Base-by-base conservation (phyloP, 2,113 vertebrate species). In the Corythornis madagascariensis region DNA sequence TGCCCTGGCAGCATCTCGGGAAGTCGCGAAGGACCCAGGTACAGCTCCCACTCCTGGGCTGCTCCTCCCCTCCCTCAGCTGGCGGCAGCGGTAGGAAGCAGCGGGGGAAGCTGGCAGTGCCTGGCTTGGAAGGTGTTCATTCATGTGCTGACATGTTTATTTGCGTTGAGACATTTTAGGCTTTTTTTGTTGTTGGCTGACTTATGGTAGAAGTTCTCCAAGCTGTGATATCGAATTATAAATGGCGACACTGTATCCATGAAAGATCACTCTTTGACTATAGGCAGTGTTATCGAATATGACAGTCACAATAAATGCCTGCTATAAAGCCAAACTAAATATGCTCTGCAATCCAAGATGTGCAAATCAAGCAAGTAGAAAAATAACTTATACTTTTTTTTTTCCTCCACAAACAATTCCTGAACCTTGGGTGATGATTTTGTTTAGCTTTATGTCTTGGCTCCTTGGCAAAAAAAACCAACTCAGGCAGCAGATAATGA, bases 161-260 rank as follows among this genome's bases (percentile, higher is more conserved):
- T 96, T 96, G 92, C 79, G 77, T 89, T 57, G 78, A 91, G 91
- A 66, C 43, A 21, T 83, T 94, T 93, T 43, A 79, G 79, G 85
- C 82, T 88, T 85, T 83, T 95, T 87, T 93, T 70, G 82, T 91
- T 93, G 89, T 65, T 94, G 91, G 72, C 87, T 96, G 96, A 96
- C 95, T 94, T 96, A 96, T 94, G 92, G 94, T 84, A 70, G 0
- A 6, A 86, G 86, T 90, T 92, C 93, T 96, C 80, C 52, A 89
- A 96, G 94, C 95, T 96, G 93, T 84, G 94, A 95, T 96, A 93
- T 87, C 92, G 96, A 96, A 91, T 96, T 95, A 96, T 95, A 96
- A 96, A 96, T 95, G 74, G 95, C 91, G 95, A 92, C 72, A 64
- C 82, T 86, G 95, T 91, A 93, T 86, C 95, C n/a, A 10, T 93